Evolutionary conservation across 2,797 vertebrate species (phyloP), one percentile per base, ranked within the genome.

Genomic region (Acipenser transmontanus): DNA sequence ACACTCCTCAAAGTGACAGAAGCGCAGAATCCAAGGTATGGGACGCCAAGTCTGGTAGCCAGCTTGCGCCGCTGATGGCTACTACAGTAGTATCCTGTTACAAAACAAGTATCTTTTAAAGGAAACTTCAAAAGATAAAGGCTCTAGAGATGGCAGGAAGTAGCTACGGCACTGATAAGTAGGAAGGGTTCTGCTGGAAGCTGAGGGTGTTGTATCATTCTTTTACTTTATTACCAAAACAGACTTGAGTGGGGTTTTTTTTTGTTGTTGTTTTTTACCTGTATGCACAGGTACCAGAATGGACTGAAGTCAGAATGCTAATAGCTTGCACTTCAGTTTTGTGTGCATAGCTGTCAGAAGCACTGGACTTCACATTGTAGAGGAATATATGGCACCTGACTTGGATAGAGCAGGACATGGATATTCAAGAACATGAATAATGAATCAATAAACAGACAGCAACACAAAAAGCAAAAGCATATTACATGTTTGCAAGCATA

Each of bases 21-120:
- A 76, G 69, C 2, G 20, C 72, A 67, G 75, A 64, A 77, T 79
- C 70, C 66, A 60, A 73, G 72, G 51, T 70, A 77, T 76, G 76
- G 70, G 74, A 75, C 63, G 65, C 63, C 73, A 76, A 79, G 76
- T 78, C 73, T 71, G 66, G 47, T 48, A 54, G 57, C 59, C 51
- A 61, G 68, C 62, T 69, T 62, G 72, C 71, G 65, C 62, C 61
- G 65, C 65, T 71, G 10, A 17, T 34, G 69, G 65, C 63, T 70
- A 51, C 50, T 34, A 49, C 47, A 65, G 57, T 66, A 56, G 62
- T 65, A 66, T 77, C 68, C 49, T 51, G 61, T 76, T 74, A 73
- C 72, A 71, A 74, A 75, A 74, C 67, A 79, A 68, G 71, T 67
- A 68, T 61, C 52, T 69, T 61, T 49, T n/a, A 13, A 57, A 13